Evolutionary conservation across 2,113 vertebrate species (phyloP), one percentile per base, ranked within the genome.

Genomic region (Onychostoma macrolepis): DNA sequence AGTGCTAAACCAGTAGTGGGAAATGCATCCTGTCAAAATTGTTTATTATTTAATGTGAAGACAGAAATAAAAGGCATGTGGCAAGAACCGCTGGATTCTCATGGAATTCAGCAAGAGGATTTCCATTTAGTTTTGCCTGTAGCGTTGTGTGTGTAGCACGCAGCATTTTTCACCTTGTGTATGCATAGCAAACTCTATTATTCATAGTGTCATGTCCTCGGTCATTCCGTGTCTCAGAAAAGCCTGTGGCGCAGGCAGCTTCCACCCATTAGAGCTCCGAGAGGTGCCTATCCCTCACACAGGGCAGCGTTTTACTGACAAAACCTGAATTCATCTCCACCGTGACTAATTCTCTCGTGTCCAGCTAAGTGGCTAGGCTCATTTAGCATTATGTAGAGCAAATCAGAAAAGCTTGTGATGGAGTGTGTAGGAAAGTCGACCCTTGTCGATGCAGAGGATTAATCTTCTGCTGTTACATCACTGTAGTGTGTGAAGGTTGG

Each of bases 301-400:
- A 11, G 48, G 82, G 45, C 78, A 38, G 50, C 45, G 41, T 81
- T 80, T 65, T 78, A 50, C 77, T 82, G 84, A 81, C 83, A 56
- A 30, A 81, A 53, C 56, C 48, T 15, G 50, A 77, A 85, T 86
- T 90, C 85, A 88, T 90, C 90, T 91, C 80, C 85, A 63, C 91
- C 65, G 89, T 86, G 83, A 90, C 92, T 74, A 71, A 75, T 87
- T 86, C 86, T 81, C 80, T 65, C 3, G 13, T 86, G 83, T 88
- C 84, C 80, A 77, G 38, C 78, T 80, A 86, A 88, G 82, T 86
- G 86, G 88, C 87, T 87, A 83, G 21, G 88, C 89, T 93, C 92
- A 92, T 93, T 93, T 91, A 91, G 89, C 91, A 91, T 91, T 87
- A 90, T 90, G 80, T 90, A 90, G 85, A 82, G 90, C 85, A 84